Evolutionary conservation across 37 sponge, comb jelly and placozoan genomes (phyloP).

Genomic region (Corticium candelabrum): DNA sequence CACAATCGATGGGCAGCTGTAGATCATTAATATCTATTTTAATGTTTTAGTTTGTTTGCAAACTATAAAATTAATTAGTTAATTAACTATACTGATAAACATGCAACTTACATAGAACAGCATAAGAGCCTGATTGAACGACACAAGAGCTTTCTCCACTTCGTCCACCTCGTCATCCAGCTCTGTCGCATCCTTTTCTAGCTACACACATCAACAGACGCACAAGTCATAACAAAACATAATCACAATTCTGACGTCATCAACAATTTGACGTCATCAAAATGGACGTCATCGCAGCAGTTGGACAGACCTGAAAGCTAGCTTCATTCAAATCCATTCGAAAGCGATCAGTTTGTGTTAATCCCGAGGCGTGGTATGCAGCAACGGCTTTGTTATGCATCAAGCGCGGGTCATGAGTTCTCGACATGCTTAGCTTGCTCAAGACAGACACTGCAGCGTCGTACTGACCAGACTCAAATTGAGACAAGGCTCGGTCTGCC

Average conservation of each 20-base stretch:
- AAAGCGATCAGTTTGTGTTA: not conserved
- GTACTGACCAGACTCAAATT: not conserved
- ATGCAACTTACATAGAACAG: slow-evolving; percentile 24
- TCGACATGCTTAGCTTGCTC: not conserved
- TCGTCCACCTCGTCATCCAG: slow-evolving; percentile 38
- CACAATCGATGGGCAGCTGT: no score
- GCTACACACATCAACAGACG: no score
- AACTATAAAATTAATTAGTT: no score
- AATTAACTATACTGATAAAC: no score
- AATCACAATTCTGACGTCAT: no score
- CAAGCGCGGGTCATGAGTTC: not conserved
- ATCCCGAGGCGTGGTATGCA: not conserved
- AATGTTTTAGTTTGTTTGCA: no score
- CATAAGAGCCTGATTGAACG: slow-evolving; percentile 88
- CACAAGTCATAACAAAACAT: no score
- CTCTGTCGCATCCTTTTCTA: slow-evolving; percentile 33
- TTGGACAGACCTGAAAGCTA: no score
- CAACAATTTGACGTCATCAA: no score
- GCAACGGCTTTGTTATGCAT: not conserved
- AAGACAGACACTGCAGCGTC: not conserved
- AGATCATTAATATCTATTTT: no score
- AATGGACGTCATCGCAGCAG: no score
- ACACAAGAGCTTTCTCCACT: slow-evolving; percentile 65
- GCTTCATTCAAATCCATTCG: no score
- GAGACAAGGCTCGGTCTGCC: not conserved